These are phyloP conservation scores for Siderastrea radians DNA, from an alignment of 92 coral and sea anemone species.

Conservation along the genomic window DNA sequence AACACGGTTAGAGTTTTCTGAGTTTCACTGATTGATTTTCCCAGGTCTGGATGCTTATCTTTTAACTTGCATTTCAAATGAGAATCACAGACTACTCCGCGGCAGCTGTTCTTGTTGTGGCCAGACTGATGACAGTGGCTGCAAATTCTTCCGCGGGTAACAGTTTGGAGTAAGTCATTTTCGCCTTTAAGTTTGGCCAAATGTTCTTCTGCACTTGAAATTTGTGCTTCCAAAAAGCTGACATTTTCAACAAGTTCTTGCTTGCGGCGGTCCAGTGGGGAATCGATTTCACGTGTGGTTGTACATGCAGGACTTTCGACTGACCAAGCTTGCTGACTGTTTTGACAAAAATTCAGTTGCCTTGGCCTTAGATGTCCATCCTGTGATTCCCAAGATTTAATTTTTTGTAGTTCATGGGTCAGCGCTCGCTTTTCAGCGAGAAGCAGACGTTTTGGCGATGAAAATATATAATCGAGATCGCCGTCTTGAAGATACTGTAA, in stretches of 20 bases:
- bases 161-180: slow-evolving; percentile 47
- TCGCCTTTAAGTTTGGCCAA: slow-evolving; percentile 48
- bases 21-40: slow-evolving; percentile 35
- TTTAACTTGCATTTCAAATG: slow-evolving; percentile 35
- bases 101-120: slow-evolving; percentile 42
- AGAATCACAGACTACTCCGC: slow-evolving; percentile 44
- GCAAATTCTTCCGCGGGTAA: slow-evolving; percentile 46
- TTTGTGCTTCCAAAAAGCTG: slow-evolving; percentile 59
- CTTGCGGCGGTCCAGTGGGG: slow-evolving; percentile 32
- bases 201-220: slow-evolving; percentile 52
- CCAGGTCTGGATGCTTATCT: slow-evolving; percentile 48
- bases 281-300: slow-evolving; percentile 11
- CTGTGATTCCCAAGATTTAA: slow-evolving; percentile 12
- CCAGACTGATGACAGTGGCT: slow-evolving; percentile 50
- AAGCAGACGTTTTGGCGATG: slow-evolving; percentile 52
- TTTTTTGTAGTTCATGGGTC: slow-evolving; percentile 23
- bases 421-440: slow-evolving; percentile 48
- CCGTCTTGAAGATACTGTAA: slow-evolving; percentile 29
- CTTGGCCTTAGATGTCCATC: slow-evolving; percentile 29
- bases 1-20: slow-evolving; percentile 35
- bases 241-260: slow-evolving; percentile 55
- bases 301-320: slow-evolving; percentile 33
- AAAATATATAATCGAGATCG: slow-evolving; percentile 45
- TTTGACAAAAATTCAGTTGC: slow-evolving; percentile 5
- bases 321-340: slow-evolving; percentile 16